phyloP scores from a whole-genome alignment of 1,140 invertebrate genomes.

The Cydia strobilella region DNA sequence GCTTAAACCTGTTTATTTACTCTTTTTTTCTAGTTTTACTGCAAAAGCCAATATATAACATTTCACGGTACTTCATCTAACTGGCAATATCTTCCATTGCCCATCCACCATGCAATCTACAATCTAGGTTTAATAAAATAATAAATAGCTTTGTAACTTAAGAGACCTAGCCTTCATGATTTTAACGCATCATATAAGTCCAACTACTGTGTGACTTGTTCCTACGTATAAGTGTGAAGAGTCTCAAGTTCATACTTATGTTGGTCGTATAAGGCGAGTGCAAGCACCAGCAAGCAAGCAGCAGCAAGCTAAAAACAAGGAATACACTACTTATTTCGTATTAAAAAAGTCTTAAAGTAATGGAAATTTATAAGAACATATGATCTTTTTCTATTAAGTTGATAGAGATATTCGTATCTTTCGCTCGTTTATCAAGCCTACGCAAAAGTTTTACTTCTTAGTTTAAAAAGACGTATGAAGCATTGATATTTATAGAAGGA shows the following conservation, averaged over 20 bases:
- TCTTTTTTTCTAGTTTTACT: neutral
- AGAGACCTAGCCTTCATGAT: neutral
- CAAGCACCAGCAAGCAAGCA: too few species aligned
- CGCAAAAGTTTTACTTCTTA: neutral
- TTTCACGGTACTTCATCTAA: constrained; percentile 6
- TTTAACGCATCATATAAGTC: too few species aligned
- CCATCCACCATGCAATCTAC: neutral
- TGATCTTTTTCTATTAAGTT: neutral
- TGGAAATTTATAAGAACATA: neutral
- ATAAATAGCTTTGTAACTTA: constrained; percentile 6
- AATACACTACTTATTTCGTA: neutral
- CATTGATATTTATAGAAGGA: neutral
- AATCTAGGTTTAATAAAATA: neutral
- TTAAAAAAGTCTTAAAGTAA: neutral
- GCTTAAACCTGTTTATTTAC: neutral
- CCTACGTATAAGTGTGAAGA: neutral
- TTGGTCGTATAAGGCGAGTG: neutral
- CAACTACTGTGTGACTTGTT: too few species aligned
- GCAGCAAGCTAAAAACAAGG: neutral
- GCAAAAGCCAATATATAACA: constrained; percentile 6
- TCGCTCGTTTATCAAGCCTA: constrained; percentile 12
- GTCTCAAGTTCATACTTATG: neutral
- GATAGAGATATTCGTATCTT: neutral
- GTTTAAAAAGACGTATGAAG: neutral
- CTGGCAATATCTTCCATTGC: neutral